These are phyloP conservation scores for Cyclophora punctaria DNA, from an alignment of 2,888 invertebrate genomes.

Conservation along the genomic window DNA sequence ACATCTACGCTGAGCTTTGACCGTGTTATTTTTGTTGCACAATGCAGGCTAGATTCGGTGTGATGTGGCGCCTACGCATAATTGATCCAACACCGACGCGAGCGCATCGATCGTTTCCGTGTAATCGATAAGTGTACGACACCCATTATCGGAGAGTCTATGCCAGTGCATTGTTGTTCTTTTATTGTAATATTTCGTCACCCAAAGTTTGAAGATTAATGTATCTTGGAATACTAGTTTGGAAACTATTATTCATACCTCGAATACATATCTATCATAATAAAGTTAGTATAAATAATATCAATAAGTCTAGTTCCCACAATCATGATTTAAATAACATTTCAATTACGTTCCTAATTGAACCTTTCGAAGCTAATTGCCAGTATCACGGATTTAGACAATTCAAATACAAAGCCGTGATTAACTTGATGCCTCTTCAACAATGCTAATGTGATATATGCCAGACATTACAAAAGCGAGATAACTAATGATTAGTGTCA, in stretches of 20 bases:
- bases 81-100: conserved; percentile 20
- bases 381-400: conserved; percentile 4
- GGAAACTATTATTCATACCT: too few relatives aligned
- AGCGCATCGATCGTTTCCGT: conserved; percentile 21
- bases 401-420: conserved; percentile 13
- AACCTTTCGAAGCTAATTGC: neutral
- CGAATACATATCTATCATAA: too few relatives aligned
- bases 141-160: conserved; percentile 1
- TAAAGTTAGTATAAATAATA: too few relatives aligned
- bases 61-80: conserved; percentile 27
- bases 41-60: conserved; percentile 26
- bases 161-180: too few relatives aligned
- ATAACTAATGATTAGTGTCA: conserved; percentile 49
- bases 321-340: neutral
- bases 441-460: conserved; percentile 14
- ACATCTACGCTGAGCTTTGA: conserved; percentile 30
- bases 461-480: conserved; percentile 26
- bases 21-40: conserved; percentile 44
- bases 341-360: neutral
- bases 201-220: too few relatives aligned
- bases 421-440: conserved; percentile 8
- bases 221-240: too few relatives aligned
- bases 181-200: too few relatives aligned
- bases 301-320: too few relatives aligned
- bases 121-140: conserved; percentile 28